Percentiles rank a stretch among this genome's conserved stretches.
Conservation (phyloP, 2,888 invertebrate species). For the Dicycla oo region DNA sequence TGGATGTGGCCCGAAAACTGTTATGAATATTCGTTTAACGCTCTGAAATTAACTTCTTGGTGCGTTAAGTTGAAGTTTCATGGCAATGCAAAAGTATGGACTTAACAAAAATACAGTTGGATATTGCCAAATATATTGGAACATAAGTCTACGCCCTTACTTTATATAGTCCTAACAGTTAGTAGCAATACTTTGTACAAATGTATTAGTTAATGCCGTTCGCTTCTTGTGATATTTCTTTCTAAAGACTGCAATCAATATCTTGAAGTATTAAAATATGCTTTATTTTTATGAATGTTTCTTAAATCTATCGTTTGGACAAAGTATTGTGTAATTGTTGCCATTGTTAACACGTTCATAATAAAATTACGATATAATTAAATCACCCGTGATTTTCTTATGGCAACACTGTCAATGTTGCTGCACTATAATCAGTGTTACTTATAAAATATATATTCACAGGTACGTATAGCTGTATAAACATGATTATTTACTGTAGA, state of each 20-base stretch:
- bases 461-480: constrained; percentile 59
- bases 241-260: constrained; percentile 72
- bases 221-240: constrained; percentile 71
- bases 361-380: constrained; percentile 62
- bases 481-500: constrained; percentile 58
- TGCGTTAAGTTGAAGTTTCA: constrained; percentile 28
- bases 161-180: constrained; percentile 61
- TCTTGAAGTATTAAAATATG: constrained; percentile 74
- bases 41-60: constrained; percentile 25
- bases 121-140: constrained; percentile 67
- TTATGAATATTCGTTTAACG: constrained; percentile 35
- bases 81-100: constrained; percentile 27
- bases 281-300: constrained; percentile 64
- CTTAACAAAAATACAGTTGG: constrained; percentile 57
- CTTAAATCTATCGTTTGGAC: constrained; percentile 69
- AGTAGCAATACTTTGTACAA: constrained; percentile 74
- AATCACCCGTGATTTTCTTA: constrained; percentile 66
- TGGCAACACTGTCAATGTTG: constrained; percentile 69
- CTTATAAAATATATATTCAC: constrained; percentile 64
- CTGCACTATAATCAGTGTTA: constrained; percentile 66
- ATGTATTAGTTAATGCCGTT: constrained; percentile 62
- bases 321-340: constrained; percentile 76
- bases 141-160: constrained; percentile 52
- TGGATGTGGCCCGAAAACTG: constrained; percentile 32
- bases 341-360: constrained; percentile 46